Percentiles rank a stretch among this genome's conserved stretches.
phyloP scores from a whole-genome alignment of 1,140 invertebrate species.

The Anadara kagoshimensis region DNA sequence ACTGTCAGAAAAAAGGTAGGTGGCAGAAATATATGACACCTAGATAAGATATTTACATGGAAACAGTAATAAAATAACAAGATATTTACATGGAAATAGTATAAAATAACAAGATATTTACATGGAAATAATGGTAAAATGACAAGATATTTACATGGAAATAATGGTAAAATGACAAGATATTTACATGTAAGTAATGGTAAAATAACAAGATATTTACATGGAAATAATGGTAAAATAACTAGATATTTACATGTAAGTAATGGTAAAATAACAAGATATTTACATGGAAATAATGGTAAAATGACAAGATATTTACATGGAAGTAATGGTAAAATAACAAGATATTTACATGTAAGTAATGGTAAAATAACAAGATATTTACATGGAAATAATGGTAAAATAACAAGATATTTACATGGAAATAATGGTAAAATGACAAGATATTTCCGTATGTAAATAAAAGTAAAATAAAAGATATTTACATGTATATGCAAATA shows the following conservation, averaged over 20 bases:
- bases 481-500: too few relatives aligned
- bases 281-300: background rate
- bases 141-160: background rate
- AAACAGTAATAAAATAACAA: too few relatives aligned
- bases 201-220: constrained; percentile 59
- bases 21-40: too few relatives aligned
- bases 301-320: background rate
- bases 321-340: background rate
- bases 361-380: constrained; percentile 1
- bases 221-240: constrained; percentile 56
- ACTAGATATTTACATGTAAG: too few relatives aligned
- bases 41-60: too few relatives aligned
- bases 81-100: too few relatives aligned
- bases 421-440: background rate
- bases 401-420: too few relatives aligned
- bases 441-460: background rate
- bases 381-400: constrained; percentile 72
- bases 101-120: background rate
- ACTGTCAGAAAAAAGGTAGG: too few relatives aligned
- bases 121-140: background rate
- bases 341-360: background rate
- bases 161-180: background rate
- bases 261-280: background rate
- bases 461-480: background rate
- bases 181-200: background rate